Conservation (phyloP, 2,888 invertebrate species). For the Lycocerus yunnanus region DNA sequence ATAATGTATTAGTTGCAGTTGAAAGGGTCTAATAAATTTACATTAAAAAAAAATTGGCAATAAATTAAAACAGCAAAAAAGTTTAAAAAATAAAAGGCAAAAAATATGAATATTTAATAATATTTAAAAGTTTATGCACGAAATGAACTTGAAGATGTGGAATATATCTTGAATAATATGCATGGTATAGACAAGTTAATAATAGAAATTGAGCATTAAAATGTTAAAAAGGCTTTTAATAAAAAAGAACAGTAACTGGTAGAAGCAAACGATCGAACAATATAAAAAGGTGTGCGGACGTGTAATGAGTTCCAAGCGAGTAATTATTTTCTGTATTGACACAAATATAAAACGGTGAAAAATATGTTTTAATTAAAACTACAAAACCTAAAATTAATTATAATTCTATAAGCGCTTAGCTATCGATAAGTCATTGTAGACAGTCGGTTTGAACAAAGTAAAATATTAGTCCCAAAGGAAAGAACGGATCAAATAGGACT, state of each 20-base stretch:
- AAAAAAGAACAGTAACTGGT: neutral
- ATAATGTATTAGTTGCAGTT: too few species aligned
- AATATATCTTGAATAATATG: too few species aligned
- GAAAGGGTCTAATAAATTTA: too few species aligned
- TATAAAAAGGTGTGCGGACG: neutral
- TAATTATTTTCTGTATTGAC: neutral
- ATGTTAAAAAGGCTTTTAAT: neutral
- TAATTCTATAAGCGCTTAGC: neutral
- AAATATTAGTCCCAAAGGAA: slow-evolving; percentile 26
- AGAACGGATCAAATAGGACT: slow-evolving; percentile 16
- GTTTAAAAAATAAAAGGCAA: too few species aligned
- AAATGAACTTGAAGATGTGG: neutral
- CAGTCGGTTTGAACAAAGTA: slow-evolving; percentile 23
- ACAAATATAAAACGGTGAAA: neutral
- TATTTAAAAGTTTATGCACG: neutral
- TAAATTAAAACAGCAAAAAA: too few species aligned
- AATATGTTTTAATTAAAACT: neutral
- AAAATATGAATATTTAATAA: too few species aligned
- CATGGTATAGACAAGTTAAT: neutral
- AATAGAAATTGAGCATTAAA: neutral
- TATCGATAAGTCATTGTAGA: slow-evolving; percentile 23
- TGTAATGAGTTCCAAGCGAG: neutral
- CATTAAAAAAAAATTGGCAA: too few species aligned
- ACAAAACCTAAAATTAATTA: slow-evolving; percentile 7
- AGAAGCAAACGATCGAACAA: neutral